Evolutionary conservation across 2,113 vertebrate genomes (phyloP).

Genomic region (Tenebrosternarchus preto): DNA sequence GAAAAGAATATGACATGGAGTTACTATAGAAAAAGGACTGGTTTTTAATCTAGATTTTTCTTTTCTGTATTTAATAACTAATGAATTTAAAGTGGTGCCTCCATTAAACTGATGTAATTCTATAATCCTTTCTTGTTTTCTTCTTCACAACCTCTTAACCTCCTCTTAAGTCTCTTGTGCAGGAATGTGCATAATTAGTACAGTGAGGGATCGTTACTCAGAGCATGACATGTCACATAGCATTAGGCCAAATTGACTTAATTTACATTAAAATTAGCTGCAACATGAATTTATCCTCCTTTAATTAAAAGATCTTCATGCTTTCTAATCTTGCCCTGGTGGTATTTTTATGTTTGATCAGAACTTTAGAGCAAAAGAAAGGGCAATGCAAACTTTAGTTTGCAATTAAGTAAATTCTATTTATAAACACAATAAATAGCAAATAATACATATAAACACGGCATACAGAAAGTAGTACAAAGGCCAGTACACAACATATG

Average conservation of each 20-base stretch:
- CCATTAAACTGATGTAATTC: too few species aligned
- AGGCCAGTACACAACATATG: too few species aligned
- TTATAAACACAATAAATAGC: too few species aligned
- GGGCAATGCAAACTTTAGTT: background rate
- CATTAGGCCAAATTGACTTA: conserved; percentile 27
- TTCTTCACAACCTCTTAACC: background rate
- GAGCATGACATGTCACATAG: conserved; percentile 28
- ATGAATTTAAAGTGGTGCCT: too few species aligned
- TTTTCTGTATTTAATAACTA: background rate
- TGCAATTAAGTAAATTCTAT: too few species aligned
- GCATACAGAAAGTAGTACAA: too few species aligned
- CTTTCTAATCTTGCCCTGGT: conserved; percentile 22
- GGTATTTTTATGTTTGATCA: conserved; percentile 23
- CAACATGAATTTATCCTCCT: conserved; percentile 28
- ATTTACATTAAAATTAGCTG: conserved; percentile 43
- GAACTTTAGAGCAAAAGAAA: background rate
- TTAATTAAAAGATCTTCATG: conserved; percentile 34
- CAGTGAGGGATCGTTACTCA: conserved; percentile 9
- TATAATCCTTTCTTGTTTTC: background rate
- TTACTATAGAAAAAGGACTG: background rate
- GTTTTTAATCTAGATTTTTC: background rate
- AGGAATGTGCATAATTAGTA: conserved; percentile 53
- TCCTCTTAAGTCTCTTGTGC: conserved; percentile 15
- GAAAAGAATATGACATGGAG: background rate
- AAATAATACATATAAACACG: too few species aligned